These are phyloP conservation scores for Synanthedon tipuliformis DNA, from an alignment of 2,888 invertebrate genomes.

Conservation along the genomic window DNA sequence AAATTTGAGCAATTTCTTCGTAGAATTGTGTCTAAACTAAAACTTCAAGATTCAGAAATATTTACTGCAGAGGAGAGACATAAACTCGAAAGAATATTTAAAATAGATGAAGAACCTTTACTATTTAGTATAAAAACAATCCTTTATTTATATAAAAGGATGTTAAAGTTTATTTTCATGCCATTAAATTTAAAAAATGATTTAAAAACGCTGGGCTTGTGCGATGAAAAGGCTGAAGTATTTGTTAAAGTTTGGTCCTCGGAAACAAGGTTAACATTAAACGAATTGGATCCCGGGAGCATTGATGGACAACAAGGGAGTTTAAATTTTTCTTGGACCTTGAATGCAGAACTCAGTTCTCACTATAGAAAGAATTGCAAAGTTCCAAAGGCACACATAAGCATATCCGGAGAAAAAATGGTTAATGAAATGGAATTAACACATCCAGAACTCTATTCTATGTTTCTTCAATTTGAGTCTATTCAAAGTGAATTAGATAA, in stretches of 20 bases:
- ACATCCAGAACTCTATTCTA: slow-evolving; percentile 48
- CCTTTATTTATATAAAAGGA: slow-evolving; percentile 43
- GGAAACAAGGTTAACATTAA: slow-evolving; percentile 42
- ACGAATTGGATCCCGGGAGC: slow-evolving; percentile 31
- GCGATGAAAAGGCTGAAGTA: slow-evolving; percentile 38
- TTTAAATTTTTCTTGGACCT: slow-evolving; percentile 42
- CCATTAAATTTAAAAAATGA: slow-evolving; percentile 47
- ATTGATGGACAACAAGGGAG: slow-evolving; percentile 22
- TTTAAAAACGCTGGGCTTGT: slow-evolving; percentile 36
- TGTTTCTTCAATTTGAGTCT: slow-evolving; percentile 53
- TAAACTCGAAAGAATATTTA: slow-evolving; percentile 50
- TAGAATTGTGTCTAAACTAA: slow-evolving; percentile 43
- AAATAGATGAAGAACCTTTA: slow-evolving; percentile 35
- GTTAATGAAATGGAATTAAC: slow-evolving; percentile 46
- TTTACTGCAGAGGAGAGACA: slow-evolving; percentile 46
- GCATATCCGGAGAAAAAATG: slow-evolving; percentile 20
- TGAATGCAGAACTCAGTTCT: slow-evolving; percentile 58
- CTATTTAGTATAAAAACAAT: slow-evolving; percentile 43
- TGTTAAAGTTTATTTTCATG: slow-evolving; percentile 54
- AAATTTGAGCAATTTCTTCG: slow-evolving; percentile 55
- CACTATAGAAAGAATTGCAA: slow-evolving; percentile 49
- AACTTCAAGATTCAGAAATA: slow-evolving; percentile 39
- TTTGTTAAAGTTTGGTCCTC: slow-evolving; percentile 53
- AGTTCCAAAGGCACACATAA: slow-evolving; percentile 48
- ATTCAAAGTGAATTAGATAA: slow-evolving; percentile 59